Conservation (phyloP, 1,140 invertebrate genomes). For the Mamestra configurata region DNA sequence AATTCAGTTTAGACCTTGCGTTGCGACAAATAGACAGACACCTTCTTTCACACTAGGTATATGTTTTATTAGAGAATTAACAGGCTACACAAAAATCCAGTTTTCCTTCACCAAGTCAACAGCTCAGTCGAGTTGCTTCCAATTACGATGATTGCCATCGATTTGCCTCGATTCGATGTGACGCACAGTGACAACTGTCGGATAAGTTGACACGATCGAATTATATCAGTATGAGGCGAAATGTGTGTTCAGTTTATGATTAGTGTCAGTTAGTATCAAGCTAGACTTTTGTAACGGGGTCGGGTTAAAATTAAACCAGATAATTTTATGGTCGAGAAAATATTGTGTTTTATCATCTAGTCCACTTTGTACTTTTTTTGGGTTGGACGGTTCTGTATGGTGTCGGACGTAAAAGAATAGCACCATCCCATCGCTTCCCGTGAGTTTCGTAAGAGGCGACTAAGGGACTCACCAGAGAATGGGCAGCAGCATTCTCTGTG, state of each 20-base stretch:
- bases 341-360: too few species aligned
- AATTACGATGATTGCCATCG: slow-evolving; percentile 38
- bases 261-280: neutral
- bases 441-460: too few species aligned
- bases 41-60: too few species aligned
- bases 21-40: too few species aligned
- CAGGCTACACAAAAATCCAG: neutral
- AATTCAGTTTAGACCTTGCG: too few species aligned
- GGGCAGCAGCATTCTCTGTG: too few species aligned
- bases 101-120: neutral
- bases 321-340: neutral
- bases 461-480: too few species aligned
- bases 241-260: slow-evolving; percentile 17
- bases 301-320: neutral
- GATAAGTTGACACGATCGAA: slow-evolving; percentile 23
- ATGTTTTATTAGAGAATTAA: neutral
- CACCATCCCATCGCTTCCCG: too few species aligned
- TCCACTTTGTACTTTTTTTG: too few species aligned
- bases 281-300: neutral
- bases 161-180: slow-evolving; percentile 23
- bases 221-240: slow-evolving; percentile 18
- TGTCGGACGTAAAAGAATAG: too few species aligned
- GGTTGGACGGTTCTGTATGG: too few species aligned
- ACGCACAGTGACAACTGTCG: neutral
- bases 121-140: neutral